A percentile compares a stretch with the other conserved stretches of the same genome.
Evolutionary conservation across 2,888 invertebrate species (phyloP).

Genomic region (Vesta saturnalis): DNA sequence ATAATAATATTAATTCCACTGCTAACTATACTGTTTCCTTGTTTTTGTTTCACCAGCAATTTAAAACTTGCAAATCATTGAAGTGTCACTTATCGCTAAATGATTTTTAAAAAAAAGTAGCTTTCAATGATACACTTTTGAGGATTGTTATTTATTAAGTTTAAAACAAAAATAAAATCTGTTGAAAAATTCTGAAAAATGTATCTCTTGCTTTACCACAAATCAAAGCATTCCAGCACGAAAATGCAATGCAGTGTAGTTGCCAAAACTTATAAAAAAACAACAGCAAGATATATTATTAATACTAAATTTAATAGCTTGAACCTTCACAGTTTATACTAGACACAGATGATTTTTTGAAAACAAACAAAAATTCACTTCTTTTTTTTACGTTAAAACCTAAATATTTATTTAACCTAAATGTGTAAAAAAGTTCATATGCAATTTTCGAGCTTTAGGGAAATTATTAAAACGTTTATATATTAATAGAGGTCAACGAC

Average conservation of each 20-base stretch:
- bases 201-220: too few relatives aligned
- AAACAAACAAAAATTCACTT: not conserved
- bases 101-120: too few relatives aligned
- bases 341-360: not conserved
- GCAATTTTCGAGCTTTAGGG: not conserved
- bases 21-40: too few relatives aligned
- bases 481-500: not conserved
- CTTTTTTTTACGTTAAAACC: not conserved
- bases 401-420: not conserved
- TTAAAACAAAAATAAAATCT: too few relatives aligned
- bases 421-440: not conserved
- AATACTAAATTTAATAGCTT: not conserved
- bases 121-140: too few relatives aligned
- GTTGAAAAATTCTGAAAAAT: too few relatives aligned
- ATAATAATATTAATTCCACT: too few relatives aligned
- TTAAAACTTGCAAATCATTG: too few relatives aligned
- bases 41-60: too few relatives aligned
- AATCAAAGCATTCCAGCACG: too few relatives aligned
- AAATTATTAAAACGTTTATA: not conserved
- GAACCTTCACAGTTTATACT: not conserved
- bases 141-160: too few relatives aligned
- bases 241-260: not conserved
- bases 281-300: not conserved
- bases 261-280: not conserved
- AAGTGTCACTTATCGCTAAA: too few relatives aligned